Evolutionary conservation across 2,113 vertebrate genomes (phyloP).

Genomic region (Coturnix japonica): DNA sequence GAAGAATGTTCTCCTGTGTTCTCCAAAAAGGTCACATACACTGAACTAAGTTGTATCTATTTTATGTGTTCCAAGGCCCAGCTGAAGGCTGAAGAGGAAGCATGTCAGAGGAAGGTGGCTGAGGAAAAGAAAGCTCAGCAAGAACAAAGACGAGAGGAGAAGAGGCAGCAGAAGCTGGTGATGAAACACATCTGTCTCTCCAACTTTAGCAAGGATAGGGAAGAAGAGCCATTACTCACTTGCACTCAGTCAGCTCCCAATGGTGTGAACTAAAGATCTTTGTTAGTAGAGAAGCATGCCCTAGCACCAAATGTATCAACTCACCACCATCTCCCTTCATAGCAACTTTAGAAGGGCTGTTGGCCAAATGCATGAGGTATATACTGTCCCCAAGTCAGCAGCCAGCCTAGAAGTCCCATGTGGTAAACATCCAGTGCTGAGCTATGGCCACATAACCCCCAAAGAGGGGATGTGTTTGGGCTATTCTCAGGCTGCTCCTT

Average conservation of each 20-base stretch:
- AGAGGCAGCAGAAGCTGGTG: conserved; percentile 85
- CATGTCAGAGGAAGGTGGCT: conserved; percentile 78
- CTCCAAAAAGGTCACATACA: background rate
- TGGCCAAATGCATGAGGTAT: accelerated
- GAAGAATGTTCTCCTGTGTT: background rate
- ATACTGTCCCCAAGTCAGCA: background rate
- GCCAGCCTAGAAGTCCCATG: background rate
- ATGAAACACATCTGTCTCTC: background rate
- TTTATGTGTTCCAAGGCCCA: conserved; percentile 78
- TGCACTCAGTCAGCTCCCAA: background rate
- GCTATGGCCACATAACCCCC: background rate
- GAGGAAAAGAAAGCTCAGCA: conserved; percentile 82
- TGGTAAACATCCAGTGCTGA: background rate
- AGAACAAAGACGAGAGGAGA: conserved; percentile 84
- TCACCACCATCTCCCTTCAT: background rate
- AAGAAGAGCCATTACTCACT: background rate
- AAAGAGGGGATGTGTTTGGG: background rate
- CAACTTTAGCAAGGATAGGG: background rate
- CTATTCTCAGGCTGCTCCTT: background rate
- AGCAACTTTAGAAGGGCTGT: background rate
- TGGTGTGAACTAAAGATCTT: background rate
- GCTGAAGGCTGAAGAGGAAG: conserved; percentile 86
- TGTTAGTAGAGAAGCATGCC: background rate
- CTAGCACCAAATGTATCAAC: background rate
- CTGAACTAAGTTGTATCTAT: conserved; percentile 4